Conservation (phyloP, 92 coral and sea anemone species). For the Palythoa grandis region DNA sequence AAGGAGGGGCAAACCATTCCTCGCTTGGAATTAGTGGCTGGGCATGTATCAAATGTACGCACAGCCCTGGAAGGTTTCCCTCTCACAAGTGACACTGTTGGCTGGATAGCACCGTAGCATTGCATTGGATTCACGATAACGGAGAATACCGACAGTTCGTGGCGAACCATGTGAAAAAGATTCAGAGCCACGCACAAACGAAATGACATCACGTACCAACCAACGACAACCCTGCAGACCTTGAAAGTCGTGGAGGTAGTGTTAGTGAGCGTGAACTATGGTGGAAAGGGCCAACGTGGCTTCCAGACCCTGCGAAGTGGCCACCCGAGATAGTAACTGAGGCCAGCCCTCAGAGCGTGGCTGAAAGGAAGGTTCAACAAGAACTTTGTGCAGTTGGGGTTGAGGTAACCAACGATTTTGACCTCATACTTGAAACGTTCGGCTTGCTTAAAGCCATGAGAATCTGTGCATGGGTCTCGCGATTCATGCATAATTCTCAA, state of each 20-base stretch:
- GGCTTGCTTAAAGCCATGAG: too few relatives aligned
- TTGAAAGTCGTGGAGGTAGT: slow-evolving; percentile 26
- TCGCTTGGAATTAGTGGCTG: background rate
- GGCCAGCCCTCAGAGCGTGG: slow-evolving; percentile 27
- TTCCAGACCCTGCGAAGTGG: slow-evolving; percentile 8
- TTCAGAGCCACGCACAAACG: too few relatives aligned
- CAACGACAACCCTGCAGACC: slow-evolving; percentile 1
- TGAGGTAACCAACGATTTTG: too few relatives aligned
- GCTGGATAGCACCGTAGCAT: slow-evolving; percentile 34
- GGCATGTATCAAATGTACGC: slow-evolving; percentile 3
- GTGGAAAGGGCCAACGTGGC: slow-evolving; percentile 37
- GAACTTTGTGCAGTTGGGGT: too few relatives aligned
- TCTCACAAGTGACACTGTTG: background rate
- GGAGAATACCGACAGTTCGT: slow-evolving; percentile 5
- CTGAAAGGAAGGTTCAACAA: background rate
- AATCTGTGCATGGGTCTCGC: background rate
- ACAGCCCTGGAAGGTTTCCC: slow-evolving; percentile 31
- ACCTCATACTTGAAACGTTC: too few relatives aligned
- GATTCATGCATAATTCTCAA: background rate
- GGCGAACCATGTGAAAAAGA: too few relatives aligned
- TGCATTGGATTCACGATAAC: background rate
- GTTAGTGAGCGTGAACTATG: slow-evolving; percentile 24
- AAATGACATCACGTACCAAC: slow-evolving; percentile 10
- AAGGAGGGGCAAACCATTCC: background rate
- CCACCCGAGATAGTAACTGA: slow-evolving; percentile 20